Conservation (phyloP, 2,797 vertebrate species). For the Macropus fuliginosus region DNA sequence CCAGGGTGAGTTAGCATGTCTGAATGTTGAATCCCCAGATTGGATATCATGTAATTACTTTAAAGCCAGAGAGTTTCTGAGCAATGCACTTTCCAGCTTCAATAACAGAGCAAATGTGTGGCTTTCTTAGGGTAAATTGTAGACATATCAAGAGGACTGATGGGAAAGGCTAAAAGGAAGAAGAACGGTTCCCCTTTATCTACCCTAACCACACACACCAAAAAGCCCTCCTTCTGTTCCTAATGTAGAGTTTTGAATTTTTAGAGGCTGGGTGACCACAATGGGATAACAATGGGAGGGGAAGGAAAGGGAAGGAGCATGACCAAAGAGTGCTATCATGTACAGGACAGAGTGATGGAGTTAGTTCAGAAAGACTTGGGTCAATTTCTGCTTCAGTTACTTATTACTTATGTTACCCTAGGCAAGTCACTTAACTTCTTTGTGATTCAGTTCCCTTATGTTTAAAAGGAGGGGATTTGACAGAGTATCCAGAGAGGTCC, state of each 20-base stretch:
- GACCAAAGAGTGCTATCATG: not conserved
- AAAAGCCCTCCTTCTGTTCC: not conserved
- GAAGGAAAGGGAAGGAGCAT: not conserved
- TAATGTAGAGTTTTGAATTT: not conserved
- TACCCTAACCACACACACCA: not conserved
- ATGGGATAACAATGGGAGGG: not conserved
- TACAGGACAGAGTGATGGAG: not conserved
- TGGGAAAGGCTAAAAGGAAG: rapidly evolving
- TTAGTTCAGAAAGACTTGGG: not conserved
- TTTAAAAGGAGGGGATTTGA: not conserved
- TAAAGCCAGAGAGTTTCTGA: conserved; percentile 30
- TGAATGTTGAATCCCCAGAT: not conserved
- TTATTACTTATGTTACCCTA: not conserved
- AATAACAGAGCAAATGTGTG: not conserved
- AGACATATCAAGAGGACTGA: not conserved
- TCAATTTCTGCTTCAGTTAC: conserved; percentile 5
- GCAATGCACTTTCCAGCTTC: not conserved
- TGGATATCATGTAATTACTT: not conserved
- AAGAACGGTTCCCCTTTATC: not conserved
- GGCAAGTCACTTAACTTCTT: not conserved
- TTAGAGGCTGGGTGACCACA: not conserved
- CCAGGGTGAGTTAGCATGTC: not conserved
- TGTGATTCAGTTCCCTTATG: not conserved
- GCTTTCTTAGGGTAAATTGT: not conserved
- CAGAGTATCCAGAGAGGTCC: not conserved